Conservation (phyloP, 2,113 vertebrate genomes). For the Scomber scombrus region DNA sequence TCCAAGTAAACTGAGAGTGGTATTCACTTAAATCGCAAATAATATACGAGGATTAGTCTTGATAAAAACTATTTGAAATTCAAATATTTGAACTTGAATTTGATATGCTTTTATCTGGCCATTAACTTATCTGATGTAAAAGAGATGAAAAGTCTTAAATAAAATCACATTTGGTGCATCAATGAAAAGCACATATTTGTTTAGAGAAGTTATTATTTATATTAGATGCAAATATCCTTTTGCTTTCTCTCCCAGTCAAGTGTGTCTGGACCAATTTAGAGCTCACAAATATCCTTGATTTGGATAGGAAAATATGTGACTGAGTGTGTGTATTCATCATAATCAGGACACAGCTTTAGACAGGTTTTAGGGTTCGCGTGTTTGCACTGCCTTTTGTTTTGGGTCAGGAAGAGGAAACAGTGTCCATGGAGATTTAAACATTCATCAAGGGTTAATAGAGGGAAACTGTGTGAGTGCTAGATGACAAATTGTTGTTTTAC, state of each 20-base stretch:
- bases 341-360: not conserved
- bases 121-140: too few species aligned
- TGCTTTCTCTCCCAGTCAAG: not conserved
- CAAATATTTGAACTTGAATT: not conserved
- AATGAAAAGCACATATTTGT: too few species aligned
- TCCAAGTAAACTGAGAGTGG: not conserved
- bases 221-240: slow-evolving; percentile 14
- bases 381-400: slow-evolving; percentile 1
- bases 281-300: not conserved
- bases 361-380: not conserved
- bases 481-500: slow-evolving; percentile 6
- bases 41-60: too few species aligned
- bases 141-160: not conserved
- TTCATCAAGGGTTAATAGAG: not conserved
- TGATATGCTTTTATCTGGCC: not conserved
- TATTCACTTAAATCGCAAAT: not conserved
- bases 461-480: slow-evolving; percentile 7
- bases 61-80: not conserved
- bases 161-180: not conserved
- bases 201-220: too few species aligned
- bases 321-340: not conserved
- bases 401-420: not conserved
- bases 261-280: not conserved
- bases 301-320: slow-evolving; percentile 27
- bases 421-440: slow-evolving; percentile 17